These are phyloP conservation scores for Biston betularia DNA, from an alignment of 2,888 invertebrate species.

Conservation along the genomic window DNA sequence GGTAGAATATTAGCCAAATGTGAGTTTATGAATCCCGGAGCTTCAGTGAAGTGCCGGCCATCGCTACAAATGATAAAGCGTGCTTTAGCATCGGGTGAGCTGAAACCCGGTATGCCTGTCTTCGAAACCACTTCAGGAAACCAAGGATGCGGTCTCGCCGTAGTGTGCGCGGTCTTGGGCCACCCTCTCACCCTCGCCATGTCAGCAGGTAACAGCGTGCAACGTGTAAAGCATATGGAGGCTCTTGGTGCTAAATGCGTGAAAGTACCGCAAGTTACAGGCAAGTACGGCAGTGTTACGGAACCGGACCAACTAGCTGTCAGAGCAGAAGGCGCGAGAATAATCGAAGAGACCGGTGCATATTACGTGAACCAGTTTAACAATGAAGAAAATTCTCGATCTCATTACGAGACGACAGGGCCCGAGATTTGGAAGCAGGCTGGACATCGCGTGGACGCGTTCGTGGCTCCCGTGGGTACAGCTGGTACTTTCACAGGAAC, in stretches of 20 bases:
- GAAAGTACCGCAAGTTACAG: slow-evolving; percentile 76
- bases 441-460: slow-evolving; percentile 75
- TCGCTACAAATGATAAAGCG: slow-evolving; percentile 72
- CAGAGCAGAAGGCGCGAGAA: slow-evolving; percentile 64
- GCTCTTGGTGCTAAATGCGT: slow-evolving; percentile 77
- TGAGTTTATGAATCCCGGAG: slow-evolving; percentile 81
- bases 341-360: slow-evolving; percentile 67
- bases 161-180: slow-evolving; percentile 75
- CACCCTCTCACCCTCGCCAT: slow-evolving; percentile 77
- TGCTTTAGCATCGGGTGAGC: slow-evolving; percentile 62
- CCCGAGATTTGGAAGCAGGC: slow-evolving; percentile 81
- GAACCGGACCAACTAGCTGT: slow-evolving; percentile 71
- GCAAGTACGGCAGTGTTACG: slow-evolving; percentile 77
- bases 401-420: slow-evolving; percentile 75
- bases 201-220: slow-evolving; percentile 78
- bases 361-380: slow-evolving; percentile 77
- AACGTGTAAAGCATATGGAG: slow-evolving; percentile 79
- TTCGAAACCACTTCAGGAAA: slow-evolving; percentile 79
- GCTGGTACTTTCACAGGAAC: slow-evolving; percentile 76
- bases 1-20: slow-evolving; percentile 79
- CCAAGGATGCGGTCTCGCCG: slow-evolving; percentile 79
- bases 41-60: slow-evolving; percentile 77
- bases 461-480: slow-evolving; percentile 76
- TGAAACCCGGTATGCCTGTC: slow-evolving; percentile 70
- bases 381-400: slow-evolving; percentile 64